Evolutionary conservation across 2,113 vertebrate species (phyloP).

Genomic region (Chloropsis cyanopogon): DNA sequence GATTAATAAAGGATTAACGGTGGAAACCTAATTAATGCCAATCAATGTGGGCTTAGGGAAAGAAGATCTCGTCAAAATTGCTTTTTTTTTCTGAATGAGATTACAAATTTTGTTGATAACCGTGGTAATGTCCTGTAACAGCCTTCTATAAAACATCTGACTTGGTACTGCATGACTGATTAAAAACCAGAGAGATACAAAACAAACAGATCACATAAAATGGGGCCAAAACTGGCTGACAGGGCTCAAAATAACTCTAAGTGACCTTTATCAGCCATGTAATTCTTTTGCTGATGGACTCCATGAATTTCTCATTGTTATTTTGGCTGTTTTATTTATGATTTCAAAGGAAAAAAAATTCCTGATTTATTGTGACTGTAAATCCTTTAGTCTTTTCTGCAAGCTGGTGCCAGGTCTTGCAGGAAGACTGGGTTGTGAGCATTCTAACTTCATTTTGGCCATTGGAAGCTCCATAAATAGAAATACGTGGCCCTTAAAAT

Average conservation of each 20-base stretch:
- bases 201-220: background rate
- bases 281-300: background rate
- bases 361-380: background rate
- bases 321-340: background rate
- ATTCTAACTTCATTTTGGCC: background rate
- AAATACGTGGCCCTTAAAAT: background rate
- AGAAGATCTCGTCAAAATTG: slow-evolving; percentile 47
- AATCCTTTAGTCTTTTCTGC: background rate
- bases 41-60: slow-evolving; percentile 22
- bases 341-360: background rate
- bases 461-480: background rate
- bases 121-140: slow-evolving; percentile 14
- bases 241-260: background rate
- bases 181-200: background rate
- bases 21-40: slow-evolving; percentile 50
- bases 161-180: background rate
- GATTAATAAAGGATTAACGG: slow-evolving; percentile 51
- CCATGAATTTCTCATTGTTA: background rate
- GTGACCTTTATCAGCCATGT: background rate
- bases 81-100: slow-evolving; percentile 33
- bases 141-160: background rate
- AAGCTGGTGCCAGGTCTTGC: background rate
- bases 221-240: background rate
- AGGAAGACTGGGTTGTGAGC: background rate
- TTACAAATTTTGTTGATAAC: slow-evolving; percentile 50